Evolutionary conservation across 1,140 invertebrate species (phyloP).

Genomic region (Drosophila willistoni): DNA sequence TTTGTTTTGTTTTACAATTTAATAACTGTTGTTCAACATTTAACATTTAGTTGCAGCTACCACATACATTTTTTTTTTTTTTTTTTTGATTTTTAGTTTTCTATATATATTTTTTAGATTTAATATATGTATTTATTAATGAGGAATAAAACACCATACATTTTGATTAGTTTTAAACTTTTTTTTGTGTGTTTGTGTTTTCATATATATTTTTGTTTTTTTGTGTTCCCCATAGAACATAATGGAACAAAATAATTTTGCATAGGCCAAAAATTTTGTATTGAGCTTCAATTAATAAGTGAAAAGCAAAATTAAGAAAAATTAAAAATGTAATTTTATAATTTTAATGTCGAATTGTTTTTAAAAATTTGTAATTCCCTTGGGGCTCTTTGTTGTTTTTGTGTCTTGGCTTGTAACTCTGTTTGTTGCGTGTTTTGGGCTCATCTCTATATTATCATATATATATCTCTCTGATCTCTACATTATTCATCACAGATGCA

Average conservation of each 20-base stretch:
- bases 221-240: constrained; percentile 7
- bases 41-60: constrained; percentile 55
- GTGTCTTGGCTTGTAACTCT: neutral
- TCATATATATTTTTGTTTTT: constrained; percentile 33
- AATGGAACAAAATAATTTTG: neutral
- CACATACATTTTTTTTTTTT: constrained; percentile 33
- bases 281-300: neutral
- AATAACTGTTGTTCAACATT: constrained; percentile 58
- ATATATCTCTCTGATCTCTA: constrained; percentile 43
- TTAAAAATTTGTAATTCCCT: neutral
- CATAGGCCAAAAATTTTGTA: neutral
- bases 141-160: constrained; percentile 80
- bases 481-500: constrained; percentile 78
- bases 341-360: neutral
- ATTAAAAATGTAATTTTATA: neutral
- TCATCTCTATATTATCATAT: constrained; percentile 13
- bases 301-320: neutral
- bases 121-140: constrained; percentile 24
- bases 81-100: constrained; percentile 34
- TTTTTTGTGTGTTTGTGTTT: constrained; percentile 43
- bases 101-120: constrained; percentile 34
- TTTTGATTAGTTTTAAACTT: constrained; percentile 67
- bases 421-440: constrained; percentile 49
- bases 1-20: constrained; percentile 56
- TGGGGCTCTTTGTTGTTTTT: neutral